These are phyloP conservation scores for Protosalanx chinensis DNA, from an alignment of 2,797 vertebrate genomes.

Conservation along the genomic window DNA sequence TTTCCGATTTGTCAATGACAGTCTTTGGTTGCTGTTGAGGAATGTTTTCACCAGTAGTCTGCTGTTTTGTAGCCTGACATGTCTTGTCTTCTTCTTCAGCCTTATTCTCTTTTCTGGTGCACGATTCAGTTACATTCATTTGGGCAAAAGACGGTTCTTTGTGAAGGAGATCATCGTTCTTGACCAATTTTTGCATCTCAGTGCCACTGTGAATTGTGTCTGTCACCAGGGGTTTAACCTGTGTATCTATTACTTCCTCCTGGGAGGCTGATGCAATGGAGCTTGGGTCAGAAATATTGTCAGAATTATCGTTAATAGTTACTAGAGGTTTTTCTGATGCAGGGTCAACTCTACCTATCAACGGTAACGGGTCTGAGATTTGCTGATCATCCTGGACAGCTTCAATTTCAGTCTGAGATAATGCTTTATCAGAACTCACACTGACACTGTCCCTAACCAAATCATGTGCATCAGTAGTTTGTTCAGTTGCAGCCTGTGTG, in stretches of 20 bases:
- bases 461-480: slow-evolving; percentile 22
- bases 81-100: slow-evolving; percentile 45
- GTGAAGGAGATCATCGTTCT: slow-evolving; percentile 55
- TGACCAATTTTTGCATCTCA: slow-evolving; percentile 32
- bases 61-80: slow-evolving; percentile 28
- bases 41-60: slow-evolving; percentile 33
- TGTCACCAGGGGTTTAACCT: slow-evolving; percentile 36
- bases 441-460: neutral
- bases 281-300: slow-evolving; percentile 12
- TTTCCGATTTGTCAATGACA: slow-evolving; percentile 11
- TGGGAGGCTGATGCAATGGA: slow-evolving; percentile 11
- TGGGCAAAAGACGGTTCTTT: slow-evolving; percentile 55
- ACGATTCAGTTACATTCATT: slow-evolving; percentile 16
- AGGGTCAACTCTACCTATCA: neutral
- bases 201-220: slow-evolving; percentile 19
- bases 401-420: slow-evolving; percentile 15
- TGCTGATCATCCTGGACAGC: slow-evolving; percentile 15
- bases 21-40: slow-evolving; percentile 32
- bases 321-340: neutral
- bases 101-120: slow-evolving; percentile 32
- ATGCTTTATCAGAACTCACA: slow-evolving; percentile 15
- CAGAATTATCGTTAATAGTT: neutral
- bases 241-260: slow-evolving; percentile 35
- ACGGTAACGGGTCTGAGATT: neutral
- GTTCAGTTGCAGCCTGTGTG: slow-evolving; percentile 11